Evolutionary conservation across 2,113 vertebrate genomes (phyloP).

Genomic region (Phyllostomus hastatus): DNA sequence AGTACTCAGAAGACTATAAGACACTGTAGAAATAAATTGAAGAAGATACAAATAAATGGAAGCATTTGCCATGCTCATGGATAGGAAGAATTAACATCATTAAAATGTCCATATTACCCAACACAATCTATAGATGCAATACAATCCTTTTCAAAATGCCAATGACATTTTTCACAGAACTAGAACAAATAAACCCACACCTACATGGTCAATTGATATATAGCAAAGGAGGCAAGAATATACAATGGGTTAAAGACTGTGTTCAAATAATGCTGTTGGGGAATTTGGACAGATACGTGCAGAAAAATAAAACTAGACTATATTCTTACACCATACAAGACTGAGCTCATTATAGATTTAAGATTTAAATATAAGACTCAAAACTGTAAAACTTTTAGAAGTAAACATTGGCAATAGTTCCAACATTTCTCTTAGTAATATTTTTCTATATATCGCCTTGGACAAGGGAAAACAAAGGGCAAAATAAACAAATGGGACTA

Average conservation of each 20-base stretch:
- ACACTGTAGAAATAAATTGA: background rate
- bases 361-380: background rate
- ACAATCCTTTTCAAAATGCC: background rate
- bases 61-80: background rate
- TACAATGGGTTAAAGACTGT: background rate
- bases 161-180: background rate
- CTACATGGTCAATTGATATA: background rate
- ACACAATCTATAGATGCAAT: background rate
- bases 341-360: background rate
- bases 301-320: background rate
- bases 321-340: background rate
- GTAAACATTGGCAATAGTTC: background rate
- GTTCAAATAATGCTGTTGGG: background rate
- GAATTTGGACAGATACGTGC: background rate
- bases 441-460: background rate
- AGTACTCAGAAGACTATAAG: background rate
- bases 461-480: background rate
- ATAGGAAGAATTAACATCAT: background rate
- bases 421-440: background rate
- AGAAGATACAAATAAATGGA: background rate
- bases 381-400: background rate
- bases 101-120: background rate
- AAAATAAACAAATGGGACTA: background rate
- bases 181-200: background rate
- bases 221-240: background rate